A percentile compares a stretch with the other conserved stretches of the same genome.
phyloP scores from a whole-genome alignment of 2,797 vertebrate species.

The Liparis tanakae region DNA sequence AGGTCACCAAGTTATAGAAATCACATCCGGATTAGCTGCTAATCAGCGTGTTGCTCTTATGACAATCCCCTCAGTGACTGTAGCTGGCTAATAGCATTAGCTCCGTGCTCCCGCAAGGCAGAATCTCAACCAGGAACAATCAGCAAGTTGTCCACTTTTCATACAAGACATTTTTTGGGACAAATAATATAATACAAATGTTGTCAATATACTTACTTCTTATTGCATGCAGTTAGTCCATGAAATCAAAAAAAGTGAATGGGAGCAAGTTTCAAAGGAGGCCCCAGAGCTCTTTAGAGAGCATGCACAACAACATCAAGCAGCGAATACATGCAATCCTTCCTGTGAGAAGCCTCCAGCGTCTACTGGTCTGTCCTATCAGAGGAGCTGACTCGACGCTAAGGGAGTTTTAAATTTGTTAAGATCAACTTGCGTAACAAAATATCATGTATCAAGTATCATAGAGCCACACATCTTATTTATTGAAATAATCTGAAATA shows the following conservation, averaged over 20 bases:
- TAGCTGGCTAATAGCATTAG: constrained; percentile 38
- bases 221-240: too few species aligned
- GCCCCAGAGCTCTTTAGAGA: neutral
- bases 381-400: neutral
- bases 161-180: neutral
- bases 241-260: too few species aligned
- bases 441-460: neutral
- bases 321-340: too few species aligned
- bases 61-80: constrained; percentile 14
- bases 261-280: too few species aligned
- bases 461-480: neutral
- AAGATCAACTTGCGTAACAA: neutral
- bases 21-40: constrained; percentile 36
- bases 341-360: too few species aligned
- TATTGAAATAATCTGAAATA: neutral
- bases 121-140: neutral
- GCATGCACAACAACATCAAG: neutral
- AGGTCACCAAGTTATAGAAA: constrained; percentile 34
- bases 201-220: too few species aligned
- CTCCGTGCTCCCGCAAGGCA: neutral
- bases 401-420: neutral
- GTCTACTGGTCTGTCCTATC: neutral
- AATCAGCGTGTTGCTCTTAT: constrained; percentile 24
- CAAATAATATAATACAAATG: neutral
- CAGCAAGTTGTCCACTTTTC: neutral